A percentile compares a stretch with the other conserved stretches of the same genome.
Conservation (phyloP, 2,113 vertebrate genomes). For the Oreocharis arfaki region DNA sequence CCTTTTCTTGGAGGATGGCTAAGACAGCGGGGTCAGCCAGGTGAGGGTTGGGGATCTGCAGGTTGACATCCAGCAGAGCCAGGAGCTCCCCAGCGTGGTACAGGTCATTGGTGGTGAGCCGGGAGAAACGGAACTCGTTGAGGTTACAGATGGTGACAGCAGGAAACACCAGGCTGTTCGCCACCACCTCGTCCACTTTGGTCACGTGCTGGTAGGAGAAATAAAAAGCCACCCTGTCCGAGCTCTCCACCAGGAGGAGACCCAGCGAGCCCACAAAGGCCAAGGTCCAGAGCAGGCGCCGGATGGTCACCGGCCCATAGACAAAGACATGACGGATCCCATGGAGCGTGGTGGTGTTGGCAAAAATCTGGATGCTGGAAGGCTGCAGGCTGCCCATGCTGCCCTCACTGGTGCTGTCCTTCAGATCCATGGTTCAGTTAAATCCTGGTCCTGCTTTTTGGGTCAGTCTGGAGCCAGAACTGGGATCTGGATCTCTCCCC, state of each 20-base stretch:
- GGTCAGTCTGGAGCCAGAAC: slow-evolving; percentile 20
- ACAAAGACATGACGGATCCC: slow-evolving; percentile 93
- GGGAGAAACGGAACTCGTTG: slow-evolving; percentile 91
- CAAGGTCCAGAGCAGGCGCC: slow-evolving; percentile 89
- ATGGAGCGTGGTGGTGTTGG: slow-evolving; percentile 89
- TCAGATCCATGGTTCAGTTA: slow-evolving; percentile 82
- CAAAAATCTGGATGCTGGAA: slow-evolving; percentile 90
- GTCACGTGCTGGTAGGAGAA: slow-evolving; percentile 96
- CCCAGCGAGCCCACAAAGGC: slow-evolving; percentile 88
- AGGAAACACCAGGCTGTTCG: slow-evolving; percentile 90
- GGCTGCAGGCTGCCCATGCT: slow-evolving; percentile 84
- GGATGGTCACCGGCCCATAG: slow-evolving; percentile 80
- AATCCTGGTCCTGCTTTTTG: slow-evolving; percentile 64
- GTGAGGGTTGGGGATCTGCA: slow-evolving; percentile 88
- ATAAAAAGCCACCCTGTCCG: slow-evolving; percentile 91
- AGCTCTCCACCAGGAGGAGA: slow-evolving; percentile 89
- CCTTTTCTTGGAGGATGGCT: slow-evolving; percentile 81
- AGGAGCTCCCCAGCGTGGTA: slow-evolving; percentile 96
- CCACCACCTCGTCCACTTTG: slow-evolving; percentile 91
- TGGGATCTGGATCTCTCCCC: not conserved
- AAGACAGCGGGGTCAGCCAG: slow-evolving; percentile 88
- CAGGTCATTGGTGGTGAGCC: slow-evolving; percentile 91
- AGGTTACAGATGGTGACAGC: slow-evolving; percentile 96
- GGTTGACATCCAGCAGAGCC: slow-evolving; percentile 90
- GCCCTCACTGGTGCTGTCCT: slow-evolving; percentile 88